Base-by-base conservation (phyloP, 1,140 invertebrate species). In the Rhagoletis pomonella region DNA sequence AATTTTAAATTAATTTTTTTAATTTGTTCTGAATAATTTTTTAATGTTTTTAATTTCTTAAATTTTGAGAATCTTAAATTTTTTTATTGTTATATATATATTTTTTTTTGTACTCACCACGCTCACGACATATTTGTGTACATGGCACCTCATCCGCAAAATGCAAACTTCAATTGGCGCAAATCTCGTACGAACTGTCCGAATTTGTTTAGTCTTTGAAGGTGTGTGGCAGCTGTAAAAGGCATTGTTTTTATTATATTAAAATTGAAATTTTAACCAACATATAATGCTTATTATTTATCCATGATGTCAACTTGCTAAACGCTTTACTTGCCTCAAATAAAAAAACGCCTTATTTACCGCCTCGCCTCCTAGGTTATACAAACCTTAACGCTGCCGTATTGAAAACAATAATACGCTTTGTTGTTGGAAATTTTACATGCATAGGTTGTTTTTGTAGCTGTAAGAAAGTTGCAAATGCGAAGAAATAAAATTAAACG, bases 121-220 rank as follows among this genome's bases (percentile, higher is more conserved):
- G 64, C 14, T 3, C 29, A 12, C 10, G 3, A 65, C 10, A 29
- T 4, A 39, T 60, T 6, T 29, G 81, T 58, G 9, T 29, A 55
- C 14, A 4, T 12, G 69, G 12, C 81, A 69, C 62, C n/a, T 12
- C 88, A 88, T 55, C 44, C 87, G 91, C 90, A 42, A 92, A 92
- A 92, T 92, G 91, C 91, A 90, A 89, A 87, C 90, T 92, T 90
- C 88, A 91, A 90, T 42, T 9, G 89, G 50, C 89, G 87, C 90
- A 87, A 89, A 86, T 89, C 90, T 90, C 90, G 91, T 92, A 92
- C 91, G 91, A 92, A 87, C 90, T 92, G 91, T 92, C 91, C 89
- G 90, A 91, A 89, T 89, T 89, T 86, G 59, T 85, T 85, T 88
- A 85, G 90, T 85, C 65, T 39, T 89, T 91, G 89, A 50, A 91